Conservation (phyloP, 2,113 vertebrate species). For the Xyliphius kryptos region DNA sequence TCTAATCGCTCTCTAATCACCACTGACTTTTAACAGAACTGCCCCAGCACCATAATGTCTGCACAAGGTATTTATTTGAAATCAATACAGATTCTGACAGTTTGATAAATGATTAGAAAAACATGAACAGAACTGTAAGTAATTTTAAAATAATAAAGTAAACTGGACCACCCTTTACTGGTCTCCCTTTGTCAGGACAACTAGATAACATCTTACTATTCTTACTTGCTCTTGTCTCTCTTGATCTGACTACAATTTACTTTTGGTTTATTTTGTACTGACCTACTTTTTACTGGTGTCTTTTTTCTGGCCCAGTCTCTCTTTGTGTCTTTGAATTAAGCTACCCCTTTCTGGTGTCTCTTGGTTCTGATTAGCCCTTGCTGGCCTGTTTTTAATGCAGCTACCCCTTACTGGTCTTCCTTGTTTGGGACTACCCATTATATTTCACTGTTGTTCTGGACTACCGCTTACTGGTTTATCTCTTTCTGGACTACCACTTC, state of each 20-base stretch:
- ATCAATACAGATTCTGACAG: background rate
- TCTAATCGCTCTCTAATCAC: background rate
- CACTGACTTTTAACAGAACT: background rate
- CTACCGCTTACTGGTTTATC: too few relatives aligned
- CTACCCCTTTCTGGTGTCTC: background rate
- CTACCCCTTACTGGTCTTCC: background rate
- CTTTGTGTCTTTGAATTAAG: too few relatives aligned
- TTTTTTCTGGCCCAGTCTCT: background rate
- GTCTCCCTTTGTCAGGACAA: too few relatives aligned
- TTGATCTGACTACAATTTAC: background rate
- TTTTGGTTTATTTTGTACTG: background rate
- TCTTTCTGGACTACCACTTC: too few relatives aligned
- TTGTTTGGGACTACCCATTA: background rate
- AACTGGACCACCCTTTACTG: background rate
- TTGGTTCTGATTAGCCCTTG: background rate
- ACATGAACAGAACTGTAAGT: background rate
- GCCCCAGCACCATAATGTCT: background rate
- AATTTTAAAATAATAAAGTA: background rate
- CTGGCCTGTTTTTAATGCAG: background rate
- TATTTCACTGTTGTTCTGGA: too few relatives aligned
- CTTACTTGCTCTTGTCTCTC: background rate
- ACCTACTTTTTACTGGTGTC: background rate
- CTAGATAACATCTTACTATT: too few relatives aligned
- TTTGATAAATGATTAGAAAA: background rate
- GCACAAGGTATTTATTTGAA: background rate